These are phyloP conservation scores for Smittia aterrima DNA, from an alignment of 2,888 invertebrate genomes.

Conservation along the genomic window DNA sequence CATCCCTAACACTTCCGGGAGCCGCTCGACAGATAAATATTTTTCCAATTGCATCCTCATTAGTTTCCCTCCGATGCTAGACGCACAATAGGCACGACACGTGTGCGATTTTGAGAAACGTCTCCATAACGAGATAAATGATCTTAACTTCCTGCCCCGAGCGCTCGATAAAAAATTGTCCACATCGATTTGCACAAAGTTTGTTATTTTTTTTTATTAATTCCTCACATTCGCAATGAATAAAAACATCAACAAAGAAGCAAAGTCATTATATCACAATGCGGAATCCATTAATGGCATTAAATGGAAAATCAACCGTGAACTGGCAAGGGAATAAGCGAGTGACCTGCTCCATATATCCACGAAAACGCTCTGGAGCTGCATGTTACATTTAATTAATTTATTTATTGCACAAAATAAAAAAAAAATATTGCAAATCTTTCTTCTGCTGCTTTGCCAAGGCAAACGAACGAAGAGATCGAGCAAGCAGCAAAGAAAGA, in stretches of 20 bases:
- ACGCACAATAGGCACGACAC: conserved; percentile 10
- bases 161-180: background rate
- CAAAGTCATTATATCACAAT: conserved; percentile 18
- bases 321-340: conserved; percentile 35
- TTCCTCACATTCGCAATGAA: background rate
- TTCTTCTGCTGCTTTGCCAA: background rate
- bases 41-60: conserved; percentile 31
- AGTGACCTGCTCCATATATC: conserved; percentile 39
- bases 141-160: conserved; percentile 37
- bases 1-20: conserved; percentile 14
- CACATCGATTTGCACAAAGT: background rate
- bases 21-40: background rate
- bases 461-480: background rate
- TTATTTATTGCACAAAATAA: conserved; percentile 41
- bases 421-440: conserved; percentile 18
- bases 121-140: conserved; percentile 41
- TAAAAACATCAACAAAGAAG: background rate
- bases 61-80: background rate
- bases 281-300: background rate
- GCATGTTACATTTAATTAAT: conserved; percentile 40
- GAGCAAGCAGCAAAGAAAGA: background rate
- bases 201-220: conserved; percentile 15
- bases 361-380: conserved; percentile 15
- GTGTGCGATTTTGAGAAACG: conserved; percentile 30
- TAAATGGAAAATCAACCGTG: conserved; percentile 28